A percentile compares a stretch with the other conserved stretches of the same genome.
phyloP scores from a whole-genome alignment of 1,140 invertebrate genomes.

The Xylocopa sonorina region DNA sequence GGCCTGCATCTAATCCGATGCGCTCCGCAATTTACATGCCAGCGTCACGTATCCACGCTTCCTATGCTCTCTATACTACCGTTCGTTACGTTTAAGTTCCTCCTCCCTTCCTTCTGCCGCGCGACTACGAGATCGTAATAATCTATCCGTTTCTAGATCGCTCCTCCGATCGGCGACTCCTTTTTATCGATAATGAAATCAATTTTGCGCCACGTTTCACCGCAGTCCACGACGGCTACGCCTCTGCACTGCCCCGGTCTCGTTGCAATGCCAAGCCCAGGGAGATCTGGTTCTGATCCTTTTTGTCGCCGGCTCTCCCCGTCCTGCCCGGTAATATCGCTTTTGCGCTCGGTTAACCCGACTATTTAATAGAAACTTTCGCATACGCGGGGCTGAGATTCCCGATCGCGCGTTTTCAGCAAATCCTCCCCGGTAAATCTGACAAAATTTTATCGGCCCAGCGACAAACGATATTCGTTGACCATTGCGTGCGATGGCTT shows the following conservation, averaged over 20 bases:
- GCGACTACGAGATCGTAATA: background rate
- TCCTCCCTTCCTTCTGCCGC: background rate
- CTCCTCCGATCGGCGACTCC: conserved; percentile 16
- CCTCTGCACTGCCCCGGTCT: conserved; percentile 3
- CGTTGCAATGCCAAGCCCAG: conserved; percentile 22
- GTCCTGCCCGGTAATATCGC: conserved; percentile 44
- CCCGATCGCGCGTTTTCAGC: background rate
- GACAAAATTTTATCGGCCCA: conserved; percentile 1
- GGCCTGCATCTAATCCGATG: conserved; percentile 23
- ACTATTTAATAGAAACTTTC: background rate
- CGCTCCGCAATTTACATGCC: background rate
- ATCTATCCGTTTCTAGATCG: background rate
- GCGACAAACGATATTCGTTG: conserved; percentile 16
- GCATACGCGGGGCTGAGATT: background rate
- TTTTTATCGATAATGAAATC: conserved; percentile 45
- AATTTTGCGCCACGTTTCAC: conserved; percentile 21
- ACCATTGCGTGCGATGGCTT: conserved; percentile 21
- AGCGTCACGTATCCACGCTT: background rate
- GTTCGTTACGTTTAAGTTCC: too few relatives aligned
- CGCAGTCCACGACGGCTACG: conserved; percentile 9
- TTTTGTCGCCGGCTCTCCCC: conserved; percentile 6
- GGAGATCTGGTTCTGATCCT: conserved; percentile 34
- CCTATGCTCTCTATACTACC: too few relatives aligned
- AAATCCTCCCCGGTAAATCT: background rate
- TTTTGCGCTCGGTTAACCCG: conserved; percentile 43